These are phyloP conservation scores for Zaprionus kolodkinae DNA, from an alignment of 1,140 invertebrate genomes.

Conservation along the genomic window DNA sequence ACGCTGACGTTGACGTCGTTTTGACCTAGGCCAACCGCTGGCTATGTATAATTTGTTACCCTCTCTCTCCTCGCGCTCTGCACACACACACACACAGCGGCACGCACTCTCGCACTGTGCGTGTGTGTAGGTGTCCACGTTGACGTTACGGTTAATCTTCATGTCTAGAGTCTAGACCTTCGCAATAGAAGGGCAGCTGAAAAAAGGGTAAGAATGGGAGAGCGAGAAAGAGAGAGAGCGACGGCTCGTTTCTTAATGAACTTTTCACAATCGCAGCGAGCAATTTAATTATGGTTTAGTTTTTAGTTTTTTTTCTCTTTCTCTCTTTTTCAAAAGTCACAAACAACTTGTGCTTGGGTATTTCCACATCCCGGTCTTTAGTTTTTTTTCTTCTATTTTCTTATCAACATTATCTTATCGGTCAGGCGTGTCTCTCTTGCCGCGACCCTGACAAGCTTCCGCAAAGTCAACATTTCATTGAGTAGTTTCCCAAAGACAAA, in stretches of 20 bases:
- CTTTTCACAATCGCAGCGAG: not conserved
- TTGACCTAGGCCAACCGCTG: constrained; percentile 75
- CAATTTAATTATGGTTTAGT: not conserved
- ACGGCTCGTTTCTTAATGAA: constrained; percentile 11
- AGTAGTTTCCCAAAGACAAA: constrained; percentile 21
- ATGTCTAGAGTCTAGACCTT: constrained; percentile 75
- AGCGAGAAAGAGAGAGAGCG: not conserved
- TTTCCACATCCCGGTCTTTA: constrained; percentile 11
- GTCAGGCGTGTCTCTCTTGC: constrained; percentile 18
- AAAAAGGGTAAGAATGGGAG: not conserved
- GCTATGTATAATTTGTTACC: constrained; percentile 29
- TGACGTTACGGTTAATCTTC: constrained; percentile 45
- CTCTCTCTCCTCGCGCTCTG: constrained; percentile 15
- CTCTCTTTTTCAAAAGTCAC: not conserved
- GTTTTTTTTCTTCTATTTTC: constrained; percentile 12
- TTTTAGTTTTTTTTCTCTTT: no score
- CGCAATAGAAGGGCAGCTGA: constrained; percentile 45
- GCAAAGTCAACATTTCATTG: constrained; percentile 34
- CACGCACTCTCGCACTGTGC: constrained; percentile 4
- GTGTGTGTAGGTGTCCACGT: constrained; percentile 34
- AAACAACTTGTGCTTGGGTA: constrained; percentile 13
- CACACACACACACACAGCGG: constrained; percentile 5
- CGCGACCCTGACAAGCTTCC: constrained; percentile 30
- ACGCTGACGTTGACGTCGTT: constrained; percentile 44
- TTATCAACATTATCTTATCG: constrained; percentile 44